Percentiles rank a stretch among this genome's conserved stretches.
Conservation (phyloP, 2,113 vertebrate species). For the Columbina picui region DNA sequence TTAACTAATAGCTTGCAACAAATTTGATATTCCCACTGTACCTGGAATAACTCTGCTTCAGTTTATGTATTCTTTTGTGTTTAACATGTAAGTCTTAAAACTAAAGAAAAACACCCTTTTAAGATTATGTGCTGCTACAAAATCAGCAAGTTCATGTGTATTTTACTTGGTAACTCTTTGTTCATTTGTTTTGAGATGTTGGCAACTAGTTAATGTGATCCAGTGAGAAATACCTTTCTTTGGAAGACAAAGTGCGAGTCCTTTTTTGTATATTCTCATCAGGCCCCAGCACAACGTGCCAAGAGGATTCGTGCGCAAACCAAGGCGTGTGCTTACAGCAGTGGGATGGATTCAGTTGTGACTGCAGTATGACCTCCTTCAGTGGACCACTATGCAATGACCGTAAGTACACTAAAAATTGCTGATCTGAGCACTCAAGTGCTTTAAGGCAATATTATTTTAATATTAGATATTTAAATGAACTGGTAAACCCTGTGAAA, state of each 20-base stretch:
- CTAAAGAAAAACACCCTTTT: neutral
- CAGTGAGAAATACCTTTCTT: neutral
- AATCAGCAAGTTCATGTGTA: conserved; percentile 22
- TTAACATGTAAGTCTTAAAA: neutral
- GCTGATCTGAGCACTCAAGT: neutral
- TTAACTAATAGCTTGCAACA: neutral
- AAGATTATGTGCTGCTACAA: neutral
- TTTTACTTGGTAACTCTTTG: conserved; percentile 43
- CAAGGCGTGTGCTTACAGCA: conserved; percentile 97
- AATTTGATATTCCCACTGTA: conserved; percentile 10
- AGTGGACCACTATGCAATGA: conserved; percentile 94
- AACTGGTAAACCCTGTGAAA: neutral
- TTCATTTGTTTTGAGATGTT: conserved; percentile 71
- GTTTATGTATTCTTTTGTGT: conserved; percentile 18
- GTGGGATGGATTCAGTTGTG: conserved; percentile 98
- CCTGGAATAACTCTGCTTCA: conserved; percentile 44
- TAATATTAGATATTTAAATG: neutral
- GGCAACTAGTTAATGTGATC: conserved; percentile 76
- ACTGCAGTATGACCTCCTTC: conserved; percentile 98
- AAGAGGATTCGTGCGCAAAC: conserved; percentile 97
- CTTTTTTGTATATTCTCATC: conserved; percentile 49
- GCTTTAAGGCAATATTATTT: neutral
- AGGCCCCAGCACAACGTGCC: conserved; percentile 98
- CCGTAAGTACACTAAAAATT: conserved; percentile 81
- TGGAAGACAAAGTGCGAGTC: conserved; percentile 51